Evolutionary conservation across 2,113 vertebrate genomes (phyloP).

Genomic region (Gallinago jamesoni): DNA sequence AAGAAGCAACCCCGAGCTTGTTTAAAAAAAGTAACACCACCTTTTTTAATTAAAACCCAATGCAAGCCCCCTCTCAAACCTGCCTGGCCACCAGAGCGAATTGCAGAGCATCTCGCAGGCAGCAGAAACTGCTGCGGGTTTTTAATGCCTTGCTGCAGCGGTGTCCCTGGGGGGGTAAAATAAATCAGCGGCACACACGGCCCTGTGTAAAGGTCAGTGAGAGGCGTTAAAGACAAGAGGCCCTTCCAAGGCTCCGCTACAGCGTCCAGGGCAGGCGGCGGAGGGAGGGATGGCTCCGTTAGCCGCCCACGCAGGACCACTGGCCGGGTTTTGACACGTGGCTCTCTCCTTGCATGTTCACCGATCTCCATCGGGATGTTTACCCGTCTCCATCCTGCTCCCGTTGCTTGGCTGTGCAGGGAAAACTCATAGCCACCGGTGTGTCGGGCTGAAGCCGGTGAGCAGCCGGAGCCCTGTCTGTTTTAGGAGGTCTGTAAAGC

Average conservation of each 20-base stretch:
- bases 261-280: neutral
- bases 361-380: neutral
- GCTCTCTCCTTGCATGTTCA: neutral
- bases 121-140: neutral
- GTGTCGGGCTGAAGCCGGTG: accelerated
- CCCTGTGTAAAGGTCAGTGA: neutral
- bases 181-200: neutral
- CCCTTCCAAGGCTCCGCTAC: neutral
- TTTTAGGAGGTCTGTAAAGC: neutral
- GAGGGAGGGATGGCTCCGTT: neutral
- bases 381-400: neutral
- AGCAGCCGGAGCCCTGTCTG: neutral
- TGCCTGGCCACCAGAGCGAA: neutral
- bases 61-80: neutral
- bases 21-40: neutral
- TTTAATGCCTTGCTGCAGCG: neutral
- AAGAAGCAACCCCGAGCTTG: neutral
- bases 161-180: neutral
- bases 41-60: neutral
- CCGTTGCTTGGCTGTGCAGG: neutral
- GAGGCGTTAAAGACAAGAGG: neutral
- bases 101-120: neutral
- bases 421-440: neutral
- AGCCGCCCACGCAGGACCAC: neutral
- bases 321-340: neutral